Evolutionary conservation across 2,113 vertebrate genomes (phyloP), one percentile per base, ranked within the genome.

Genomic region (Otus sunia): DNA sequence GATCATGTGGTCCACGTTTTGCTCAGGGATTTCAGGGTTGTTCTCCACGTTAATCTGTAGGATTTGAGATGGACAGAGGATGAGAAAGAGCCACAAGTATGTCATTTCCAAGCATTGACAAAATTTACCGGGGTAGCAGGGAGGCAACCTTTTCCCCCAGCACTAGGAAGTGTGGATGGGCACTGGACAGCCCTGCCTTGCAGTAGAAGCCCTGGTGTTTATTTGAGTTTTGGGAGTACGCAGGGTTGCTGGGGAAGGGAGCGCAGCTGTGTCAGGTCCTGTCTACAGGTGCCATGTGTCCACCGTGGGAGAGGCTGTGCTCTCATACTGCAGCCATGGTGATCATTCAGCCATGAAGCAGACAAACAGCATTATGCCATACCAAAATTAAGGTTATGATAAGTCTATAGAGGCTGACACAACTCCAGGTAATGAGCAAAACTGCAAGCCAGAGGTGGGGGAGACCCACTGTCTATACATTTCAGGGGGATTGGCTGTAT

Each of bases 171-270:
- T 0, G 30, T 5, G 66, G 34, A 20, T 7, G 67, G 56, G 20
- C 60, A 2, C 37, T 5, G 63, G 72, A 7, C 29, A 75, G 81
- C 60, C 18, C 53, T 30, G 64, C 34, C 59, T 15, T 4, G 73
- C 52, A 5, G 15, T 0, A 14, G n/a, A 50, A 39, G 56, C 5
- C 27, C 30, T 13, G 43, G 21, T 26, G 49, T 64, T 49, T 5
- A 1, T n/a, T 2, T 14, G 49, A 20, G 4, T 9, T 2, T 9
- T 26, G 32, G 12, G 18, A 12, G 32, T 0, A 50, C 0, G 1
- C 62, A 5, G 67, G 29, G 34, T 3, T 18, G 45, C 36, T 15
- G 68, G 17, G 23, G 60, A 12, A 58, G 10, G 5, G 17, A 8
- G 21, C 2, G 22, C 25, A 26, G 68, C 29, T 15, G 10, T 4